Conservation (phyloP, 2,888 invertebrate genomes). For the Neocrepidodera transversa region DNA sequence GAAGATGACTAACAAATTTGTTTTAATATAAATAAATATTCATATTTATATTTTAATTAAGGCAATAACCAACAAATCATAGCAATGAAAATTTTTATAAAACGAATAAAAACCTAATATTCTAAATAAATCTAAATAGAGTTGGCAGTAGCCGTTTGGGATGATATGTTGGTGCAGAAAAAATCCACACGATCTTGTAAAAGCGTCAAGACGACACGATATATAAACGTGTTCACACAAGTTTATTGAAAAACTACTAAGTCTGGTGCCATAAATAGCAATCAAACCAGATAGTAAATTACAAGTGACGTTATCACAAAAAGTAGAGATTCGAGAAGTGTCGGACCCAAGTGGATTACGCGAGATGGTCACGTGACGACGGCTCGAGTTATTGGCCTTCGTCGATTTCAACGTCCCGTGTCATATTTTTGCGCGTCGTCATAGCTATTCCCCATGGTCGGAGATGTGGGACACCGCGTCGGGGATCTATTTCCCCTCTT, state of each 20-base stretch:
- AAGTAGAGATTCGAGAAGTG: constrained; percentile 56
- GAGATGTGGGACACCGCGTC: constrained; percentile 9
- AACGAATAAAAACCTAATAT: too few relatives aligned
- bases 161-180: not conserved
- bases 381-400: constrained; percentile 57
- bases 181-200: constrained; percentile 3
- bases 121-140: too few relatives aligned
- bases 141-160: too few relatives aligned
- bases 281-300: constrained; percentile 58
- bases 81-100: too few relatives aligned
- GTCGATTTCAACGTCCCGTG: constrained; percentile 56
- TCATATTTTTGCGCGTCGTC: constrained; percentile 53
- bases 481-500: not conserved
- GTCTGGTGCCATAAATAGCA: constrained; percentile 54
- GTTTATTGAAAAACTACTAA: constrained; percentile 51
- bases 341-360: constrained; percentile 59
- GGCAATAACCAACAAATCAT: too few relatives aligned
- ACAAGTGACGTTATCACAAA: constrained; percentile 59
- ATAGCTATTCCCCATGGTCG: constrained; percentile 38
- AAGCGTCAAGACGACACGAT: constrained; percentile 36
- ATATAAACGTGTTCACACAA: constrained; percentile 42
- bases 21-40: too few relatives aligned
- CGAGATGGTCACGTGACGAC: constrained; percentile 55
- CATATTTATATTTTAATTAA: too few relatives aligned
- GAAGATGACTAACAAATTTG: too few relatives aligned